Percentiles rank a stretch among this genome's conserved stretches.
phyloP scores from a whole-genome alignment of 2,888 invertebrate species.

The Cyclophora albipunctata region DNA sequence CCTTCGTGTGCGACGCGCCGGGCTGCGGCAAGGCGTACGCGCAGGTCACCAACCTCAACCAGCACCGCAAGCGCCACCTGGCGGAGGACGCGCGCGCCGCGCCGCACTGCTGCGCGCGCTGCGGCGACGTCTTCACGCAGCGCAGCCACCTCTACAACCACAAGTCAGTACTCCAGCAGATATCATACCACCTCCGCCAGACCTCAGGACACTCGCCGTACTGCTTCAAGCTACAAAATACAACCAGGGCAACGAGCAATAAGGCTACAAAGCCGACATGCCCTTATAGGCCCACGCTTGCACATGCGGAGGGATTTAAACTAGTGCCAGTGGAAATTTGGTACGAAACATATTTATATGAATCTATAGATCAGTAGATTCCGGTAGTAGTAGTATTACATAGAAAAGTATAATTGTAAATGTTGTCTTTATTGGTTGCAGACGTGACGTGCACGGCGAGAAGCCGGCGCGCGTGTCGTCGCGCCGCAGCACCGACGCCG shows the following conservation, averaged over 20 bases:
- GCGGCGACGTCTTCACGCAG: slow-evolving; percentile 63
- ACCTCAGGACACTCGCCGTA: no score
- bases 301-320: no score
- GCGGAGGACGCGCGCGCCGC: slow-evolving; percentile 53
- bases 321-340: no score
- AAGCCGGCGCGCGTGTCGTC: slow-evolving; percentile 20
- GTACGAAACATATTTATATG: no score
- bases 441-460: slow-evolving; percentile 49
- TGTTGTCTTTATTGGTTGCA: slow-evolving; percentile 14
- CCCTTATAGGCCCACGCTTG: no score
- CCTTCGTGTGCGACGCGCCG: slow-evolving; percentile 65
- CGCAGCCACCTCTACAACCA: slow-evolving; percentile 65
- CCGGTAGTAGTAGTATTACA: no score
- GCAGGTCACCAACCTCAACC: slow-evolving; percentile 69
- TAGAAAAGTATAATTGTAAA: no score
- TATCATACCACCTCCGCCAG: no score
- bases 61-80: slow-evolving; percentile 67
- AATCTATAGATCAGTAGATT: no score
- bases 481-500: slow-evolving; percentile 28
- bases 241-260: no score
- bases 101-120: slow-evolving; percentile 59
- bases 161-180: slow-evolving; percentile 30
- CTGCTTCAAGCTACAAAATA: no score
- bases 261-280: no score
- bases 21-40: slow-evolving; percentile 71